phyloP scores from a whole-genome alignment of 2,113 vertebrate species.

The Albula goreensis region DNA sequence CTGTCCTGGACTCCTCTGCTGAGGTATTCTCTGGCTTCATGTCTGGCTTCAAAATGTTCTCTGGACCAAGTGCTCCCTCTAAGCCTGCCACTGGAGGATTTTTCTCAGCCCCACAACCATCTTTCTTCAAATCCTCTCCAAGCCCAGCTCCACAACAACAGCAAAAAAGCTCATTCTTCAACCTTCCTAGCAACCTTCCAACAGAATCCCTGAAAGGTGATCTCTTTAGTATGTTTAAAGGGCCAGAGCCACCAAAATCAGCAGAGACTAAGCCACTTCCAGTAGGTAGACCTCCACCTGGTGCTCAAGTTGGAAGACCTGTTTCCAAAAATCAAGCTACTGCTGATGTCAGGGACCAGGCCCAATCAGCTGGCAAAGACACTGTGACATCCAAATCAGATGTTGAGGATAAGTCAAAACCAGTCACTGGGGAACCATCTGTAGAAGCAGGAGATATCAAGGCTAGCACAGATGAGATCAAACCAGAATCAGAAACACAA shows the following conservation, averaged over 20 bases:
- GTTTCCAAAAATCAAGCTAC: conserved; percentile 14
- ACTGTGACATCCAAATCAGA: conserved; percentile 14
- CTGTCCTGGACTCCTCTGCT: conserved; percentile 63
- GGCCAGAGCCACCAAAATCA: conserved; percentile 57
- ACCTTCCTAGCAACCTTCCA: conserved; percentile 67
- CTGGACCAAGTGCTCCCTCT: conserved; percentile 66
- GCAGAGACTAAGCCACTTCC: conserved; percentile 45
- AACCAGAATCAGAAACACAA: background rate
- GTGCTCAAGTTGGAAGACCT: conserved; percentile 21
- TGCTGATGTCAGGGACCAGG: background rate
- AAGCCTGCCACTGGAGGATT: conserved; percentile 76
- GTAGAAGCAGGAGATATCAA: background rate
- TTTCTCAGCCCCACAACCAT: conserved; percentile 75
- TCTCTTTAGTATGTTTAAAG: conserved; percentile 83
- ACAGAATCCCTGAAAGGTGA: conserved; percentile 77
- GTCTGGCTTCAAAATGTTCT: conserved; percentile 78
- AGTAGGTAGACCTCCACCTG: conserved; percentile 29
- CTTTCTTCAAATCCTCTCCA: conserved; percentile 66
- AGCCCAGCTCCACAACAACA: conserved; percentile 57
- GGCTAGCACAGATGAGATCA: background rate
- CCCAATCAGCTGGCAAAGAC: conserved; percentile 11
- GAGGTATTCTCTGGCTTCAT: conserved; percentile 89
- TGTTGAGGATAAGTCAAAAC: background rate
- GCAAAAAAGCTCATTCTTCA: conserved; percentile 84
- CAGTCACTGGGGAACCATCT: background rate